These are phyloP conservation scores for Turritopsis rubra DNA, from an alignment of 30 jellyfish, hydroid and myxozoan species.

Conservation along the genomic window DNA sequence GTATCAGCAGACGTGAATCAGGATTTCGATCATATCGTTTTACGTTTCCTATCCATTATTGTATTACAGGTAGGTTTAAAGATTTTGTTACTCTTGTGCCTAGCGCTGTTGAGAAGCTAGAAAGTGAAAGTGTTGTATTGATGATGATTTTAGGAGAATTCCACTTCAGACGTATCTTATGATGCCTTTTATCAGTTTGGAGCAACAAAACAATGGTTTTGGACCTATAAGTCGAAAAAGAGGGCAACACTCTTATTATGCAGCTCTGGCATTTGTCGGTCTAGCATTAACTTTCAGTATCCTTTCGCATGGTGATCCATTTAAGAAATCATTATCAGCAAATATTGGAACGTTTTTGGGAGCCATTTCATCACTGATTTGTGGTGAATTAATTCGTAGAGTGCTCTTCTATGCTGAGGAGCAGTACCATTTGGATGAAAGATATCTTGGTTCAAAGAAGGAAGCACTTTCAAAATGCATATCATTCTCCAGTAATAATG, in stretches of 20 bases:
- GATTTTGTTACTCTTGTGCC: too few species aligned
- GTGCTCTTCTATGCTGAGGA: constrained; percentile 42
- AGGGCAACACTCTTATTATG: constrained; percentile 16
- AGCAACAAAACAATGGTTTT: constrained; percentile 53
- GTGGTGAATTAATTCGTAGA: constrained; percentile 47
- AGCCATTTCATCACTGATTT: constrained; percentile 29
- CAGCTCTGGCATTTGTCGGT: not conserved
- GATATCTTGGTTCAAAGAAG: constrained; percentile 26
- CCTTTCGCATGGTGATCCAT: not conserved
- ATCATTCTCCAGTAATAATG: not conserved
- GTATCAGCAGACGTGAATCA: too few species aligned
- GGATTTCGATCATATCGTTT: not conserved
- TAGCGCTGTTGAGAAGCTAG: too few species aligned
- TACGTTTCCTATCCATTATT: not conserved
- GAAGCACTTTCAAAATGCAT: constrained; percentile 21
- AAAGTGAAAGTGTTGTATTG: too few species aligned
- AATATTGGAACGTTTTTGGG: not conserved
- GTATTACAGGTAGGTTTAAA: too few species aligned
- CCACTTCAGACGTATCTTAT: too few species aligned
- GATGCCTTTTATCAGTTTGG: not conserved
- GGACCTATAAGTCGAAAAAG: constrained; percentile 57
- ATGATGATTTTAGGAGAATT: too few species aligned
- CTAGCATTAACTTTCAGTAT: not conserved
- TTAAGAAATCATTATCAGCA: not conserved
- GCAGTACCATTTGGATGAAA: constrained; percentile 26